phyloP scores from a whole-genome alignment of 2,797 vertebrate species.

The Protosalanx chinensis region DNA sequence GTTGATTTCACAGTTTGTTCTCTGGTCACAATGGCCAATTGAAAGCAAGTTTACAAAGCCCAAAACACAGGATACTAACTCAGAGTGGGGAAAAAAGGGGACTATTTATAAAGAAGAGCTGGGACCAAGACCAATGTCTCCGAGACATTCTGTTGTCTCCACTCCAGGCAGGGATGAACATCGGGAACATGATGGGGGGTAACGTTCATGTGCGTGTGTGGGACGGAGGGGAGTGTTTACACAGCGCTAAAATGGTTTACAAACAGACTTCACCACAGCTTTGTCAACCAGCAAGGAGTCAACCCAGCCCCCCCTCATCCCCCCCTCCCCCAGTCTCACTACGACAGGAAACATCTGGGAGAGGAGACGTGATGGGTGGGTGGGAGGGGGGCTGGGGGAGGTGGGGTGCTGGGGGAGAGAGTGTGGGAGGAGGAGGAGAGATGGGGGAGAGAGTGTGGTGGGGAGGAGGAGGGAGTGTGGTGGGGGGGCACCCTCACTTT shows the following conservation, averaged over 20 bases:
- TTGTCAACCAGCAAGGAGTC: constrained; percentile 54
- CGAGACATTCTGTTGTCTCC: background rate
- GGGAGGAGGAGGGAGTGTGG: background rate
- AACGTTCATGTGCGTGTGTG: constrained; percentile 46
- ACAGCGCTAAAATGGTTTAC: constrained; percentile 72
- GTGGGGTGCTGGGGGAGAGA: no score
- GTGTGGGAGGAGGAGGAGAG: no score
- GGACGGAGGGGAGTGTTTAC: constrained; percentile 73
- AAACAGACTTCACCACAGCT: constrained; percentile 67
- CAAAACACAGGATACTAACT: constrained; percentile 7
- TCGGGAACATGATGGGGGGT: constrained; percentile 30
- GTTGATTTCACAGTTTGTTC: background rate
- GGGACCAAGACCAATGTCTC: background rate
- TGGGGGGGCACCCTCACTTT: background rate
- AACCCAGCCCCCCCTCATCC: constrained; percentile 21
- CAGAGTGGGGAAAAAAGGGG: background rate
- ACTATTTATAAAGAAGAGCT: constrained; percentile 9
- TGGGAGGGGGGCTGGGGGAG: no score
- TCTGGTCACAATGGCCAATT: background rate
- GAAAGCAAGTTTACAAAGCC: background rate
- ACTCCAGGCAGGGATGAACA: background rate
- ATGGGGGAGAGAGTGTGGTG: no score
- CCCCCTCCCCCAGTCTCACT: constrained; percentile 34
- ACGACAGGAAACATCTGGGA: constrained; percentile 61
- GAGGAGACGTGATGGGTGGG: constrained; percentile 20